Evolutionary conservation across 2,113 vertebrate species (phyloP), one percentile per base, ranked within the genome.

Genomic region (Eolophus roseicapilla): DNA sequence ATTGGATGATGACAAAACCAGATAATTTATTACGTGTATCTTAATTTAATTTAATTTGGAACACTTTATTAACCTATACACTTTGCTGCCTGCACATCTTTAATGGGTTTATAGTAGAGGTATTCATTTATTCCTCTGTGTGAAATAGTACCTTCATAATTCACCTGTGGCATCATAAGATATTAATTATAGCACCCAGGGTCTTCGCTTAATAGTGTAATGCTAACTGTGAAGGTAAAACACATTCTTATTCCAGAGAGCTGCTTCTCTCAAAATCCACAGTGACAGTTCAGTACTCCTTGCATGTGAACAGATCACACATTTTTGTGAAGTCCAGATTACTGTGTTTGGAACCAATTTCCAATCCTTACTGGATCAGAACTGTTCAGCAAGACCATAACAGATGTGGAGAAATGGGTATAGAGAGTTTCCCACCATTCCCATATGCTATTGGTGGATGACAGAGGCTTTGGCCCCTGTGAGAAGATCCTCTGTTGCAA

Each of bases 21-120:
- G 93, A 68, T 95, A 94, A 97, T 97, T 97, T 97, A 98, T 97
- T 90, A 65, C 55, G 35, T 63, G 82, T 86, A 70, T 94, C 79
- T 98, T 96, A 96, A 98, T 97, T 97, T 97, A 96, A 96, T 96
- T 97, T 98, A 97, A 96, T 86, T 86, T 88, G 91, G 93, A 84
- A 53, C 33, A 93, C 53, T 97, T 97, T 97, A 97, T 97, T 97
- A 98, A 97, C 94, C 90, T 96, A 77, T 78, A 96, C 96, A 93
- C 90, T 97, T 97, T 75, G 74, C 81, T 83, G 88, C 77, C 87
- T 76, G 63, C 78, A 74, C 52, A 91, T 93, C 96, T 97, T 96
- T 91, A 96, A 96, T 95, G 74, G 94, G 80, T 76, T 97, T 97
- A 96, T 67, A 97, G 95, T 73, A 65, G 86, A 86, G 76, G 80